Evolutionary conservation across 2,797 vertebrate genomes (phyloP), one percentile per base, ranked within the genome.

Genomic region (Spheniscus humboldti): DNA sequence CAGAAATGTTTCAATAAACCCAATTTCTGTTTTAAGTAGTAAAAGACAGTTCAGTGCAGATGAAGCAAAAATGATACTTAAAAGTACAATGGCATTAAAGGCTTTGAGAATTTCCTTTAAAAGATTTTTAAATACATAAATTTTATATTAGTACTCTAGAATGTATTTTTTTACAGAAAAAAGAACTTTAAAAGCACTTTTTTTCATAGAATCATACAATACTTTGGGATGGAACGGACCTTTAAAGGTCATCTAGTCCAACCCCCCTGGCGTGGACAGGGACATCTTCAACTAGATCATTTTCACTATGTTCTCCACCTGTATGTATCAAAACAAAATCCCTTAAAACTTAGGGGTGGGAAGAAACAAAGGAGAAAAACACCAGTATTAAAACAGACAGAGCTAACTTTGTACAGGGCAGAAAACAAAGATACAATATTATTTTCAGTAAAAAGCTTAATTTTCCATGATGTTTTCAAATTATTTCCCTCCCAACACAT

Each of bases 1-100:
- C 75, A 86, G 95, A 96, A 98, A 96, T 96, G 90, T 97, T 97
- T 97, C 92, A 97, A 94, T 94, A 97, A 97, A 94, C 88, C 24
- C 59, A 96, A 89, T 95, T 97, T 97, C 96, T 95, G 86, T 35
- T 35, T 35, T 35, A 35, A 35, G 35, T 35, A 35, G 37, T 37
- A 37, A 37, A 37, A 37, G 37, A 37, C 37, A 37, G 37, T 37
- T 37, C 37, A 37, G 10, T 37, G 37, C 37, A 37, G 37, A 37
- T 37, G 37, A 37, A 37, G 37, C 37, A 37, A 37, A 37, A 37
- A 37, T 37, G 37, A 37, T 37, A 37, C 10, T 37, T 37, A 37
- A 37, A 37, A 37, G 37, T 37, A 37, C 37, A 37, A 37, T 37
- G 37, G 37, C 37, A 37, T 37, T 37, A 37, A 37, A 37, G 37